Conservation (phyloP, 2,113 vertebrate species). For the Lepisosteus osseus region DNA sequence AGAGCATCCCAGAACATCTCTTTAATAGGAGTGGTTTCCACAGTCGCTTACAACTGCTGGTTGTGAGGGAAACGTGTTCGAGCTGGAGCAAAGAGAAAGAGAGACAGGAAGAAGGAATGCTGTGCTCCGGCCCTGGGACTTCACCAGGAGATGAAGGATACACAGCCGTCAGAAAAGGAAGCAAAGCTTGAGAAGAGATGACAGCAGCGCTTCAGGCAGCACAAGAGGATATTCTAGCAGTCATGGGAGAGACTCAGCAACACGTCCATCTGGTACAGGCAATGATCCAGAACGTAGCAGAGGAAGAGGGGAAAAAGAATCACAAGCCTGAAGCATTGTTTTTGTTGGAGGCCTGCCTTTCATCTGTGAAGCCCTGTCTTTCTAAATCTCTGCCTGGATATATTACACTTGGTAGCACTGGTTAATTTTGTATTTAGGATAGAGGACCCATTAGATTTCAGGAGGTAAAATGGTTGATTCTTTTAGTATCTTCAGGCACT, state of each 20-base stretch:
- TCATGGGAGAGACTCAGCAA: background rate
- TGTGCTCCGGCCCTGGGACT: slow-evolving; percentile 2
- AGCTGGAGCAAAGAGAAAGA: slow-evolving; percentile 4
- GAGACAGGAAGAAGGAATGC: slow-evolving; percentile 10
- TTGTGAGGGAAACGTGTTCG: slow-evolving; percentile 17
- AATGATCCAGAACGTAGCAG: slow-evolving; percentile 65
- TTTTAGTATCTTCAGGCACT: background rate
- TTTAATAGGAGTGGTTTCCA: background rate
- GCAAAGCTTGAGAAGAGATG: slow-evolving; percentile 42
- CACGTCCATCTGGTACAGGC: slow-evolving; percentile 59
- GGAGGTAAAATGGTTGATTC: background rate
- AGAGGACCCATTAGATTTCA: background rate
- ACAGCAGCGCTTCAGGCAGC: slow-evolving; percentile 48
- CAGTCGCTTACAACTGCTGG: background rate
- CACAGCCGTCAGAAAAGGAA: slow-evolving; percentile 39
- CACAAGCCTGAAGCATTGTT: slow-evolving; percentile 7
- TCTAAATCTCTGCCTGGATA: slow-evolving; percentile 19
- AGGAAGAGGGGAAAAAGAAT: slow-evolving; percentile 27
- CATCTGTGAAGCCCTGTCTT: slow-evolving; percentile 4
- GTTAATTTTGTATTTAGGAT: background rate
- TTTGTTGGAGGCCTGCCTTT: slow-evolving; percentile 23
- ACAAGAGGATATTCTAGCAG: slow-evolving; percentile 14
- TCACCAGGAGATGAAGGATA: slow-evolving; percentile 37
- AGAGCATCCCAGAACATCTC: background rate
- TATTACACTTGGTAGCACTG: background rate